phyloP scores from a whole-genome alignment of 2,797 vertebrate genomes.

The Clamator glandarius region DNA sequence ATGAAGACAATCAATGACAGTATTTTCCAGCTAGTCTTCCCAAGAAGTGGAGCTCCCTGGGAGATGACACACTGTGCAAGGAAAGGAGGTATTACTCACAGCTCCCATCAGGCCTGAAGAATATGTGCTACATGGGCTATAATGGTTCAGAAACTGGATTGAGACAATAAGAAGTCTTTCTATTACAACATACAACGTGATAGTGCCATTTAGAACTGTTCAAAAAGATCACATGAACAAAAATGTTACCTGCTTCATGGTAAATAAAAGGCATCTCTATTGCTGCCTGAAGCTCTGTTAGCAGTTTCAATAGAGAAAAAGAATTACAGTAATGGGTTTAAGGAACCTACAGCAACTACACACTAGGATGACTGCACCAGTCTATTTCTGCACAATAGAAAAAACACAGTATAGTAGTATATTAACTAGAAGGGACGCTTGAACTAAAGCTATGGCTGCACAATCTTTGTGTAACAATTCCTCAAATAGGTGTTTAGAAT shows the following conservation, averaged over 20 bases:
- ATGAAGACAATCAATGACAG: neutral
- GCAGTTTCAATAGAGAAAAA: neutral
- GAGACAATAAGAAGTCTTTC: neutral
- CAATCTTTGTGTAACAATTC: neutral
- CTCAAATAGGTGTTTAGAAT: neutral
- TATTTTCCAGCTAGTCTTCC: neutral
- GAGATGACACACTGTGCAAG: neutral
- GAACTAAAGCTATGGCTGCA: neutral
- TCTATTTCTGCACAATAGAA: neutral
- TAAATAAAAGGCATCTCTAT: neutral
- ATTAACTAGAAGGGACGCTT: neutral
- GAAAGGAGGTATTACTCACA: neutral
- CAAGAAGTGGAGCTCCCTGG: neutral
- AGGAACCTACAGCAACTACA: neutral
- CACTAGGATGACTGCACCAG: too few species aligned
- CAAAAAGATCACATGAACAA: neutral
- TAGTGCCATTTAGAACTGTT: neutral
- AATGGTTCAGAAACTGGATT: neutral
- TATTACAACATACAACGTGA: neutral
- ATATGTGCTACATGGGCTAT: accelerated
- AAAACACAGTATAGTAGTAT: neutral
- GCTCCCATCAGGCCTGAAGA: too few species aligned
- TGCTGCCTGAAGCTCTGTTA: neutral
- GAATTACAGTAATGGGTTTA: neutral
- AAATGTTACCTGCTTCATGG: accelerated